Conservation (phyloP, 2,797 vertebrate genomes). For the Crenichthys baileyi region DNA sequence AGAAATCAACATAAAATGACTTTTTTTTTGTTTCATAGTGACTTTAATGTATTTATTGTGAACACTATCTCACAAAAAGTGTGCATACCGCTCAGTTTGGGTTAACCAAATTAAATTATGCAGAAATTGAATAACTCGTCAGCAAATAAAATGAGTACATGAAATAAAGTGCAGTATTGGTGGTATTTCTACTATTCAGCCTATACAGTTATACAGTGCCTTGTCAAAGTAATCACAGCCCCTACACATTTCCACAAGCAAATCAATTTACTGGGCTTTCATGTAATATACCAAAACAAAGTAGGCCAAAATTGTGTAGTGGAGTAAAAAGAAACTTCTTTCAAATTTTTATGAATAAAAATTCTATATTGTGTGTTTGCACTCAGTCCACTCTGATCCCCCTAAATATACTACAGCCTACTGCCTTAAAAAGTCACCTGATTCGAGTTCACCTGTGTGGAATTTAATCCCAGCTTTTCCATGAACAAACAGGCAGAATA, state of each 20-base stretch:
- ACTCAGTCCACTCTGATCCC: not conserved
- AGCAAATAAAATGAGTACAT: slow-evolving; percentile 9
- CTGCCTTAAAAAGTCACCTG: not conserved
- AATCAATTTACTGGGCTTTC: not conserved
- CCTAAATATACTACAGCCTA: not conserved
- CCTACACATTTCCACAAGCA: not conserved
- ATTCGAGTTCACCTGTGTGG: not conserved
- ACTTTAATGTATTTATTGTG: slow-evolving; percentile 27
- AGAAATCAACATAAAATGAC: slow-evolving; percentile 59
- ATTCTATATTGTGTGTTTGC: not conserved
- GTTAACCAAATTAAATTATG: slow-evolving; percentile 6
- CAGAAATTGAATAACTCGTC: not conserved
- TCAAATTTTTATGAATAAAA: no score
- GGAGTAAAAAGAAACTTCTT: not conserved
- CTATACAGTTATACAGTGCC: no score
- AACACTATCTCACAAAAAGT: slow-evolving; percentile 19
- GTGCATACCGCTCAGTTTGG: not conserved
- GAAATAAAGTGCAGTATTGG: not conserved
- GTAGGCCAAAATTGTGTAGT: not conserved
- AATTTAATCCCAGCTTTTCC: no score
- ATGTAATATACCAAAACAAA: not conserved
- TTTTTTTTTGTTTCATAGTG: slow-evolving; percentile 35
- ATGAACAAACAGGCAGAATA: not conserved
- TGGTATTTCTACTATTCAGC: not conserved
- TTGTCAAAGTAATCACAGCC: not conserved